Evolutionary conservation across 2,888 invertebrate genomes (phyloP).

Genomic region (Apotomis turbidana): DNA sequence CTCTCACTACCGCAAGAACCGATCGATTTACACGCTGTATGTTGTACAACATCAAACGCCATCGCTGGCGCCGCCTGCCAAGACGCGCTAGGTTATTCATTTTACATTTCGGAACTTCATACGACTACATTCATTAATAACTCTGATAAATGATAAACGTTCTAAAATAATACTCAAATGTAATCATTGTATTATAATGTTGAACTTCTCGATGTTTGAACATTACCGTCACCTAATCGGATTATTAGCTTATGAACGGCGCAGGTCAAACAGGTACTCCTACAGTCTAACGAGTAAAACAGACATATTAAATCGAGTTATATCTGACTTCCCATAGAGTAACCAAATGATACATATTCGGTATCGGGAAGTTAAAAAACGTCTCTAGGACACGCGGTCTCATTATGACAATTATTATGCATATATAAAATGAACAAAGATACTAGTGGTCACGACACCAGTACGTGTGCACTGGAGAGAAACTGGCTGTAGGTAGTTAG

Average conservation of each 20-base stretch:
- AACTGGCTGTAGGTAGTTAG: conserved; percentile 34
- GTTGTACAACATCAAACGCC: conserved; percentile 45
- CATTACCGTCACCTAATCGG: not conserved
- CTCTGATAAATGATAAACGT: not conserved
- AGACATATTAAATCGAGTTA: not conserved
- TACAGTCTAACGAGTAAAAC: not conserved
- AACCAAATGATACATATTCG: not conserved
- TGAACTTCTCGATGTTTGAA: not conserved
- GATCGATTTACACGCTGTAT: conserved; percentile 45
- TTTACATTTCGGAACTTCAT: conserved; percentile 2
- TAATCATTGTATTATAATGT: not conserved
- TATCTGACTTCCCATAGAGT: conserved; percentile 8
- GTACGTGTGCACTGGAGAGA: conserved; percentile 29
- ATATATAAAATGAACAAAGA: conserved; percentile 36
- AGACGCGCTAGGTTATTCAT: not conserved
- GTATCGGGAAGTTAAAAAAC: conserved; percentile 25
- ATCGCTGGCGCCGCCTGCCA: conserved; percentile 43
- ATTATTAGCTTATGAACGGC: not conserved
- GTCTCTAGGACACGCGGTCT: conserved; percentile 22
- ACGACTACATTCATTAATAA: conserved; percentile 1
- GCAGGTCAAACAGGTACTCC: not conserved
- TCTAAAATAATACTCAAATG: not conserved
- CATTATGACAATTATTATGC: conserved; percentile 36
- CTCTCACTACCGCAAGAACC: conserved; percentile 40
- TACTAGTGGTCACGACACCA: conserved; percentile 27